Conservation (phyloP, 2,797 vertebrate species). For the Chelon labrosus region DNA sequence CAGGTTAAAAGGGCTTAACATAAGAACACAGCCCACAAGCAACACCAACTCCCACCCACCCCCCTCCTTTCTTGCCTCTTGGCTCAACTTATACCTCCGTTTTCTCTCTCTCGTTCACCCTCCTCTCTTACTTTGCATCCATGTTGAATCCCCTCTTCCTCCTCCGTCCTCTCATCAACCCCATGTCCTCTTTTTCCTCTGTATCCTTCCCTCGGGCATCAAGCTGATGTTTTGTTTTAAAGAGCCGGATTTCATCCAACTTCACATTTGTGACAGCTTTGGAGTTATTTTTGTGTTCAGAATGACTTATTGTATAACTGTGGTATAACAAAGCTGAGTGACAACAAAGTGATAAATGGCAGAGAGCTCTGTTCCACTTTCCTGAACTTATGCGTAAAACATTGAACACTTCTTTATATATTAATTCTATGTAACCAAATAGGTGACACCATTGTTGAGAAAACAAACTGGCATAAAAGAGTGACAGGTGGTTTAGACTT, state of each 20-base stretch:
- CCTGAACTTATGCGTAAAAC: not conserved
- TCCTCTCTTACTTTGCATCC: conserved; percentile 26
- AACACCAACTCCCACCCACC: not conserved
- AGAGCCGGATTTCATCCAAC: not conserved
- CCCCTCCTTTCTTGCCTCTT: conserved; percentile 19
- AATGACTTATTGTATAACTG: conserved; percentile 8
- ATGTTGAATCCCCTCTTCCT: conserved; percentile 2
- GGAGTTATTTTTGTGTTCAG: not conserved
- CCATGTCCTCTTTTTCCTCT: conserved; percentile 1
- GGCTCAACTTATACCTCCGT: conserved; percentile 38
- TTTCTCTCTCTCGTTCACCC: not conserved
- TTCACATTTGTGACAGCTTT: conserved; percentile 7
- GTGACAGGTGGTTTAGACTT: no score
- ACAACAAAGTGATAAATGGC: conserved; percentile 2
- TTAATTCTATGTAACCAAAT: no score
- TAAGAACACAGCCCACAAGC: conserved; percentile 25
- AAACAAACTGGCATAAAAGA: no score
- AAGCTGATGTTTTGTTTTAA: not conserved
- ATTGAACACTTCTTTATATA: no score
- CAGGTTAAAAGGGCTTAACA: conserved; percentile 69
- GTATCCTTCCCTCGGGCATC: conserved; percentile 1
- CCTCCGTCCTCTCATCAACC: conserved; percentile 46
- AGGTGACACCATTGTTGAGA: no score
- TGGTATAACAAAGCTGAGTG: conserved; percentile 11
- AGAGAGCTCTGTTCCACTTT: not conserved